Evolutionary conservation across 1,140 invertebrate genomes (phyloP).

Genomic region (Geopemphigus sp.): DNA sequence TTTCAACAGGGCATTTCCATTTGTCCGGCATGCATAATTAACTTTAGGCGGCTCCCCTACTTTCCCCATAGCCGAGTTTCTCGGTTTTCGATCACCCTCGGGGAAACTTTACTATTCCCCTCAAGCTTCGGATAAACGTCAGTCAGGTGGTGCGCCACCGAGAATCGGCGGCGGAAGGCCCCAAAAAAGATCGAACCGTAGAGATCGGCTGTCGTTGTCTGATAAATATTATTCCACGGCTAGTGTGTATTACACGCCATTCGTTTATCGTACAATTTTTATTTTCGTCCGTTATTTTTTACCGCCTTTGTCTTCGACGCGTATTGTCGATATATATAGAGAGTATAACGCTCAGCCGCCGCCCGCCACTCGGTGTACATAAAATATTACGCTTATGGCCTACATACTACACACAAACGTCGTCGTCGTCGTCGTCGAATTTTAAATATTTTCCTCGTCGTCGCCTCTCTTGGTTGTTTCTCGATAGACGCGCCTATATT

Average conservation of each 20-base stretch:
- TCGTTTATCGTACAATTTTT: neutral
- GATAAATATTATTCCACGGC: neutral
- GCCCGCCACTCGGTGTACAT: no score
- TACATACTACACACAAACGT: no score
- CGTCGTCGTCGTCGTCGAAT: no score
- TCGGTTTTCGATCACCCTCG: conserved; percentile 24
- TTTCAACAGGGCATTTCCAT: conserved; percentile 25
- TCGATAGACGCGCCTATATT: no score
- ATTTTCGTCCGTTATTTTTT: neutral
- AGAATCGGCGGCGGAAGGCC: neutral
- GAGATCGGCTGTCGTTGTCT: neutral
- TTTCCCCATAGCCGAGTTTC: neutral
- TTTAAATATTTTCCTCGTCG: no score
- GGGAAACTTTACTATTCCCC: neutral
- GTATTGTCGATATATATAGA: neutral
- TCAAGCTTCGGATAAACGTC: conserved; percentile 14
- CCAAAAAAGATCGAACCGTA: neutral
- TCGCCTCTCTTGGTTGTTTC: no score
- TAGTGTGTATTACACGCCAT: neutral
- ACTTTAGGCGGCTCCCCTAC: neutral
- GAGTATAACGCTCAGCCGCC: no score
- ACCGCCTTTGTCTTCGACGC: neutral
- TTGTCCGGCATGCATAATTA: conserved; percentile 47
- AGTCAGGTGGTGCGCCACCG: no score
- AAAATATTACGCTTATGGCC: no score